Evolutionary conservation across 2,113 vertebrate genomes (phyloP), one percentile per base, ranked within the genome.

Genomic region (Amblyopsis rosae): DNA sequence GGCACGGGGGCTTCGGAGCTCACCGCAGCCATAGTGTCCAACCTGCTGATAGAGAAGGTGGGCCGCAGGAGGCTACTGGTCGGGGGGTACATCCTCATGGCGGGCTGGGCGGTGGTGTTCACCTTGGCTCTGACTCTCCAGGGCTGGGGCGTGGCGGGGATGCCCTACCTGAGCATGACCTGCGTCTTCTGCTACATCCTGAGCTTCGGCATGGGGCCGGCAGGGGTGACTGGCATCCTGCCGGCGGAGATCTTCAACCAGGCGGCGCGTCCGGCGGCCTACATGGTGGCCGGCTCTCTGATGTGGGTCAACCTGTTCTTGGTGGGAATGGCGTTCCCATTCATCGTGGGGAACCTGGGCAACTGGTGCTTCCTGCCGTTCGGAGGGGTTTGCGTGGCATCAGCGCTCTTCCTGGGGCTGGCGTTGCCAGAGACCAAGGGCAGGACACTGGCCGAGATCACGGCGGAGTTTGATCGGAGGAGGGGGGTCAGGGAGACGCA

Each of bases 151-250:
- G 80, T 94, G 19, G 69, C 76, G 12, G 94, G 94, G 81, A 95
- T 95, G 93, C 75, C 94, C 1, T 96, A 95, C 79, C 85, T 98
- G 80, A 95, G 95, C 85, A 91, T 95, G 92, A 86, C 70, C 55
- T 96, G 96, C 12, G 78, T 98, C 62, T 98, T 97, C 0, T 82
- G 92, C 76, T 96, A 95, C 86, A 97, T 97, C 87, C 91, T 98
- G 54, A 98, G 96, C 85, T 98, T 98, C 67, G 96, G 96, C 56
- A 89, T 96, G 16, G 95, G 96, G 53, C 96, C 96, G 69, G 96
- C 95, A 0, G 95, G 95, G 47, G 95, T 98, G 53, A 96, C 95
- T 0, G 94, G 94, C 11, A 89, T 98, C 67, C 81, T 98, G 58
- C 95, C 95, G 0, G 92, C 92, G 0, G 95, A 98, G 83, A 75